phyloP scores from a whole-genome alignment of 1,140 invertebrate species.

The Vanessa atalanta region DNA sequence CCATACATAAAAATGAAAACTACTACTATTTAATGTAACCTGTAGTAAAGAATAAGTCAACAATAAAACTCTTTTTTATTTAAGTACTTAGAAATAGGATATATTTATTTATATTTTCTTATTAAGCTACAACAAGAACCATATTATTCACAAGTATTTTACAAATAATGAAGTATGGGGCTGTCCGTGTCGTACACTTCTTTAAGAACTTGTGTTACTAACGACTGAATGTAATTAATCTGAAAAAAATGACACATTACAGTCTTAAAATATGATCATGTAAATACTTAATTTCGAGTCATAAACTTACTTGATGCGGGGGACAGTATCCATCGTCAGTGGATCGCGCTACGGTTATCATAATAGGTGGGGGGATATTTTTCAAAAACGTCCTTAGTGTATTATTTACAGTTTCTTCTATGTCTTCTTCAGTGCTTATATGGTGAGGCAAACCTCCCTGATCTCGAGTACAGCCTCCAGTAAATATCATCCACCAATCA shows the following conservation, averaged over 20 bases:
- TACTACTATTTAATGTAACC: too few species aligned
- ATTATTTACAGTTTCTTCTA: slow-evolving; percentile 82
- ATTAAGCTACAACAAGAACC: neutral
- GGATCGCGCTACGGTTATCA: slow-evolving; percentile 91
- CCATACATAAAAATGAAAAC: too few species aligned
- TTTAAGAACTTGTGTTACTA: slow-evolving; percentile 58
- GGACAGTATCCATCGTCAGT: slow-evolving; percentile 95
- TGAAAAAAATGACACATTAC: slow-evolving; percentile 46
- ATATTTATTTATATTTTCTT: too few species aligned
- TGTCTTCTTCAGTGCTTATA: slow-evolving; percentile 85
- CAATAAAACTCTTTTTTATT: too few species aligned
- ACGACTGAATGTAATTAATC: slow-evolving; percentile 64
- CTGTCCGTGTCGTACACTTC: slow-evolving; percentile 61
- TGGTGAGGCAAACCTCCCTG: slow-evolving; percentile 90
- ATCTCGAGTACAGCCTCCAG: slow-evolving; percentile 93
- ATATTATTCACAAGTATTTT: slow-evolving; percentile 34
- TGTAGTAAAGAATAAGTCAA: too few species aligned
- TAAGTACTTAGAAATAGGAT: too few species aligned
- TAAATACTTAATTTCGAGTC: neutral
- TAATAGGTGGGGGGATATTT: slow-evolving; percentile 84
- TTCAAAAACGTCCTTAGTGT: slow-evolving; percentile 83
- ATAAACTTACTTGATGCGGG: slow-evolving; percentile 54
- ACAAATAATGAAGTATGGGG: slow-evolving; percentile 59
- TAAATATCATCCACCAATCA: slow-evolving; percentile 89
- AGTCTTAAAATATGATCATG: neutral